Conservation (phyloP, 2,113 vertebrate species). For the Dipodomys merriami region DNA sequence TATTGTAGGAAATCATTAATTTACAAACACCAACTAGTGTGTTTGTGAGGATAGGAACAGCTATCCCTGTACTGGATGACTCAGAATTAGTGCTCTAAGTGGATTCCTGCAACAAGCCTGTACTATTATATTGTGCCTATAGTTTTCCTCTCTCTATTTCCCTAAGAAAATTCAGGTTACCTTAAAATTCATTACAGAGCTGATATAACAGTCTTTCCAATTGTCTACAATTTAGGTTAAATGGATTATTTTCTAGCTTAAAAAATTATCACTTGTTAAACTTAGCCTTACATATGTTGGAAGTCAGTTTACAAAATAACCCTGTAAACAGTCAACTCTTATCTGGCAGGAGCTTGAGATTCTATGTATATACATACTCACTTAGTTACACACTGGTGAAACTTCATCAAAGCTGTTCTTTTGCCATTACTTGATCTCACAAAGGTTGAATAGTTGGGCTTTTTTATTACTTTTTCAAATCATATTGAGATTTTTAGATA, state of each 20-base stretch:
- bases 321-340: constrained; percentile 37
- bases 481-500: constrained; percentile 6
- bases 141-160: not conserved
- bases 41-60: not conserved
- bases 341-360: not conserved
- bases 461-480: not conserved
- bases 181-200: constrained; percentile 6
- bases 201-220: not conserved
- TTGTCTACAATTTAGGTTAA: not conserved
- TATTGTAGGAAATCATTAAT: not conserved
- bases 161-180: not conserved
- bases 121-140: not conserved
- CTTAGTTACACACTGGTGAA: not conserved
- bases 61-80: not conserved
- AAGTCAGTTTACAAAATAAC: constrained; percentile 15
- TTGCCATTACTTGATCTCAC: not conserved
- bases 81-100: not conserved
- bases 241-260: not conserved
- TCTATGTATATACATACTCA: not conserved
- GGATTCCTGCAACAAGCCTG: not conserved
- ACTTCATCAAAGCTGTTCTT: constrained; percentile 17
- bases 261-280: constrained; percentile 23
- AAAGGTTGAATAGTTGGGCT: not conserved
- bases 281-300: not conserved
- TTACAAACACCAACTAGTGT: constrained; percentile 13